A percentile compares a stretch with the other conserved stretches of the same genome.
phyloP scores from a whole-genome alignment of 2,113 vertebrate species.

The Cricetomys ansorgei region DNA sequence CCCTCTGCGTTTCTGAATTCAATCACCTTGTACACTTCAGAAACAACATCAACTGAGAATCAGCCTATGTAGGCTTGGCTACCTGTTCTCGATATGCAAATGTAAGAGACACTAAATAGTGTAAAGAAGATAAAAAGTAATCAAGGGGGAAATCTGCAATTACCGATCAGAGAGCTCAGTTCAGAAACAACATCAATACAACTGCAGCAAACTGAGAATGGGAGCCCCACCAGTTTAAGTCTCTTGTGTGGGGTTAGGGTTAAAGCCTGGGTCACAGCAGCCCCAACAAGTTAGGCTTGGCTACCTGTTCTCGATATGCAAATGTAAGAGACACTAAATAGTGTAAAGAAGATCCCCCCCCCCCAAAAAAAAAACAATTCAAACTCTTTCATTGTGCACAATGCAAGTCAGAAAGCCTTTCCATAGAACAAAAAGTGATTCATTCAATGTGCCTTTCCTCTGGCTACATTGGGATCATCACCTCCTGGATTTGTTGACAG shows the following conservation, averaged over 20 bases:
- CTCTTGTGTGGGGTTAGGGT: too few relatives aligned
- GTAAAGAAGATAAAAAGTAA: neutral
- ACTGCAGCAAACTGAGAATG: neutral
- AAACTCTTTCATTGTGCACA: neutral
- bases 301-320: neutral
- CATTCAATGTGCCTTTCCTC: neutral
- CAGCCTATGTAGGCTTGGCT: neutral
- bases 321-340: neutral
- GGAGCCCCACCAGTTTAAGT: rapidly evolving
- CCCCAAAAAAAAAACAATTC: rapidly evolving
- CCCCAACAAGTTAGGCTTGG: neutral
- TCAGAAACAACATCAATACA: neutral
- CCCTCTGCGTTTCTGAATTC: neutral
- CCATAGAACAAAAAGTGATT: rapidly evolving
- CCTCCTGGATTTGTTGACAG: neutral
- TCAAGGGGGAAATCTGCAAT: neutral
- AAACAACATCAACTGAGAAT: too few relatives aligned
- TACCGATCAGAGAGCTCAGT: neutral
- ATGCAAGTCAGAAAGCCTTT: neutral
- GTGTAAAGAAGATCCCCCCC: neutral
- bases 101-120: neutral
- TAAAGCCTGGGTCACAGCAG: neutral
- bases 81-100: neutral
- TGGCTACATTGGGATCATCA: neutral
- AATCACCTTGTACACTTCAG: neutral